phyloP scores from a whole-genome alignment of 2,113 vertebrate species.

The Rhinolophus sinicus region DNA sequence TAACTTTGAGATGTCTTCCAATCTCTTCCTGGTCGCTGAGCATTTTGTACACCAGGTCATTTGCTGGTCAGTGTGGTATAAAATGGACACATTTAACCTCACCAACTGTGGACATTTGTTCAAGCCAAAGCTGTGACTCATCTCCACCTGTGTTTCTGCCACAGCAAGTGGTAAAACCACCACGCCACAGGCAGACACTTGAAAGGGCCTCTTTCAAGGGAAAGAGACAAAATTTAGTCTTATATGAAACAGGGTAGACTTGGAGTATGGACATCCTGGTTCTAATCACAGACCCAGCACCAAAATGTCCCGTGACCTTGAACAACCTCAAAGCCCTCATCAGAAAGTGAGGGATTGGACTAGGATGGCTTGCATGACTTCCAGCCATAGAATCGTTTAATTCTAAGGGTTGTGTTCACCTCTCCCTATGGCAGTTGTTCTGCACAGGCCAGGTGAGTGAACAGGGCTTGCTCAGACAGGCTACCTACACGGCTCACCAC shows the following conservation, averaged over 20 bases:
- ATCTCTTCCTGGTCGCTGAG: not conserved
- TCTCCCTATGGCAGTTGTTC: not conserved
- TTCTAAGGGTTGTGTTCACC: not conserved
- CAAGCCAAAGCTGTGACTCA: slow-evolving; percentile 25
- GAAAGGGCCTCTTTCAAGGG: not conserved
- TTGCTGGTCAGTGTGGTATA: not conserved
- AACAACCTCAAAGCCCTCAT: not conserved
- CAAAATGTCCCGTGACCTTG: not conserved
- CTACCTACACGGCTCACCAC: not conserved
- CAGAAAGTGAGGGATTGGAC: not conserved
- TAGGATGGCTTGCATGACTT: not conserved
- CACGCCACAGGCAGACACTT: not conserved
- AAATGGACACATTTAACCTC: not conserved
- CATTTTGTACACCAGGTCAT: not conserved
- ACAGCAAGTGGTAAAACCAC: slow-evolving; percentile 38
- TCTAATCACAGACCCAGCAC: not conserved
- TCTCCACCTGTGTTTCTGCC: slow-evolving; percentile 3
- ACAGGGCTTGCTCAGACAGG: slow-evolving; percentile 5
- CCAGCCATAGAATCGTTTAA: not conserved
- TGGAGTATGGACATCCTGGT: not conserved
- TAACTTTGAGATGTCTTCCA: not conserved
- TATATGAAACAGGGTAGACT: not conserved
- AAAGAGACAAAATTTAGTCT: not conserved
- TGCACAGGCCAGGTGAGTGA: not conserved
- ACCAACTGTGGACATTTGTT: not conserved